phyloP scores from a whole-genome alignment of 1,140 invertebrate species.

The Pollicipes pollicipes region DNA sequence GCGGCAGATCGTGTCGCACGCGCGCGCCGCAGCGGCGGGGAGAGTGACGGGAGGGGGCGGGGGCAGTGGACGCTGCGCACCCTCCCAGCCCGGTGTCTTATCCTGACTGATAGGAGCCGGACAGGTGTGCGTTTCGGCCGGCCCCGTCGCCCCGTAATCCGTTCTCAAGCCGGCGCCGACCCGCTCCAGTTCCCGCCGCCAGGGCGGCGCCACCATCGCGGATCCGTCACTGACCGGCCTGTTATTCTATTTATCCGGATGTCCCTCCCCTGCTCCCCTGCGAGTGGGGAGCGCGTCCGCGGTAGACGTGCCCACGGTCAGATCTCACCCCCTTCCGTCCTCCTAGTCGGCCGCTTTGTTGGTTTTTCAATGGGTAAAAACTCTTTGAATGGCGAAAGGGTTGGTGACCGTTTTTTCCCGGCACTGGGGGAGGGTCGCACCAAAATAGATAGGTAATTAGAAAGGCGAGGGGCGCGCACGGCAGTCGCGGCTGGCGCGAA shows the following conservation, averaged over 20 bases:
- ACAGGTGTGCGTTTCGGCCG: not conserved
- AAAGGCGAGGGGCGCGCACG: not conserved
- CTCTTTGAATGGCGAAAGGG: not conserved
- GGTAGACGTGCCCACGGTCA: not conserved
- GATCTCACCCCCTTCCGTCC: not conserved
- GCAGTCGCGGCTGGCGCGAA: too few relatives aligned
- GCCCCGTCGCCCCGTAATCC: not conserved
- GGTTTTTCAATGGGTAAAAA: slow-evolving; percentile 2
- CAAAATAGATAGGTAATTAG: not conserved
- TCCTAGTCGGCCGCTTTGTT: not conserved
- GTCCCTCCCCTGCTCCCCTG: not conserved
- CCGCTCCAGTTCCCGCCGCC: not conserved
- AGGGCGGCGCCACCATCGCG: not conserved
- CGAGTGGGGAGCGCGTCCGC: not conserved
- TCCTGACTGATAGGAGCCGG: too few relatives aligned
- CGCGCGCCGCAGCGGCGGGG: too few relatives aligned
- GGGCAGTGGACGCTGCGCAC: too few relatives aligned
- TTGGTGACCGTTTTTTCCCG: not conserved
- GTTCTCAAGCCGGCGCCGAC: not conserved
- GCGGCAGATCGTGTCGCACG: too few relatives aligned
- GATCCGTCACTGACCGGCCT: not conserved
- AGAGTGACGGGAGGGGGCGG: too few relatives aligned
- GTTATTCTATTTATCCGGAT: slow-evolving; percentile 2
- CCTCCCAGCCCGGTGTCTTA: not conserved
- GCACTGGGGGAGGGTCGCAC: not conserved